phyloP scores from a whole-genome alignment of 2,888 invertebrate species.

The Phoenoteleia sp. region DNA sequence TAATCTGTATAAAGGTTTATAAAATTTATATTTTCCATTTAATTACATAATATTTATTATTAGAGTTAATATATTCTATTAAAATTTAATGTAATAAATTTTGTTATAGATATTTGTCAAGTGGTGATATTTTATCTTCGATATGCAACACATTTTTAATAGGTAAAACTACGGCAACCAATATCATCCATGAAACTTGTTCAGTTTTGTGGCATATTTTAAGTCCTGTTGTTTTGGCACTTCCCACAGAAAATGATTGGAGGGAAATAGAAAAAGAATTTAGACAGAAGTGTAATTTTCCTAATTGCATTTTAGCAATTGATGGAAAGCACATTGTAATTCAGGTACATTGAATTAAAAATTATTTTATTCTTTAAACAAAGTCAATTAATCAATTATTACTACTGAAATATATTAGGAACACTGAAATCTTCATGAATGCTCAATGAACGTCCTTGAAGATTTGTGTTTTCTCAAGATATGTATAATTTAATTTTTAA shows the following conservation, averaged over 20 bases:
- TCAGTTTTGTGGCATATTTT: neutral
- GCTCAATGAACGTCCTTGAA: too few species aligned
- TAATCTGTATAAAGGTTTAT: neutral
- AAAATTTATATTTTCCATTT: neutral
- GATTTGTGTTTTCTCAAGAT: too few species aligned
- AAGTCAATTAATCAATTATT: too few species aligned
- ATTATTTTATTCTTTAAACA: neutral
- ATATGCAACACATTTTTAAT: neutral
- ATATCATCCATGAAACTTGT: slow-evolving; percentile 14
- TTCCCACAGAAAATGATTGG: neutral
- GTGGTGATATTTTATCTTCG: slow-evolving; percentile 4
- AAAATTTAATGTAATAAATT: too few species aligned
- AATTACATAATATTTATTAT: neutral
- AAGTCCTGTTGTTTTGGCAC: neutral
- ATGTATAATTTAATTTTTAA: neutral
- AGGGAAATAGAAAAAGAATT: slow-evolving; percentile 27
- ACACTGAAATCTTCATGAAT: too few species aligned
- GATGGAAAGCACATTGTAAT: slow-evolving; percentile 28
- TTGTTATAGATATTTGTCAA: slow-evolving; percentile 22
- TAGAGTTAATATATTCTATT: too few species aligned
- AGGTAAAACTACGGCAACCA: slow-evolving; percentile 1
- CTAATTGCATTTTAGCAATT: slow-evolving; percentile 21
- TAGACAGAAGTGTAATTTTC: slow-evolving; percentile 41
- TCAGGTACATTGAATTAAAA: neutral
- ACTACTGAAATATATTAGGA: too few species aligned